A percentile compares a stretch with the other conserved stretches of the same genome.
phyloP scores from a whole-genome alignment of 2,113 vertebrate genomes.

The Hiodon tergisus region DNA sequence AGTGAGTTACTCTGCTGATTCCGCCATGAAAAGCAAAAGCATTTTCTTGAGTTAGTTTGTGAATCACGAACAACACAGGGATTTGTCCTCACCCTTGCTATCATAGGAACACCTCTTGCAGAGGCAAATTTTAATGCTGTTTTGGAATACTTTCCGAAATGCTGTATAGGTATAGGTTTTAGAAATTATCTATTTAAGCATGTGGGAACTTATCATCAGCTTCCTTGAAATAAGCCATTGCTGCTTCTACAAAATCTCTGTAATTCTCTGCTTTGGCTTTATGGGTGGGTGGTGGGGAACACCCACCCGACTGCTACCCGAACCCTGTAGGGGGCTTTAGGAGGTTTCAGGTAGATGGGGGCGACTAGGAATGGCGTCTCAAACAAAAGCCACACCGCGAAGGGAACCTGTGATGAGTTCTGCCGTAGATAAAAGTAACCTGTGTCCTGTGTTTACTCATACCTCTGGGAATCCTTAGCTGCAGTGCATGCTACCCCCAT shows the following conservation, averaged over 20 bases:
- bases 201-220: not conserved
- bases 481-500: slow-evolving; percentile 32
- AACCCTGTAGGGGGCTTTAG: slow-evolving; percentile 28
- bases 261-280: slow-evolving; percentile 23
- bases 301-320: slow-evolving; percentile 14
- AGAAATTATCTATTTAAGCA: not conserved
- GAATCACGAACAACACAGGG: not conserved
- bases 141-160: not conserved
- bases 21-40: not conserved
- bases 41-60: not conserved
- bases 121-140: not conserved
- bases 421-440: slow-evolving; percentile 45
- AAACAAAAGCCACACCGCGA: slow-evolving; percentile 26
- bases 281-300: slow-evolving; percentile 6
- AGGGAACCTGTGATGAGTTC: slow-evolving; percentile 42
- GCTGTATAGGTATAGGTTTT: too few relatives aligned
- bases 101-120: not conserved
- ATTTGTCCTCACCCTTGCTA: not conserved
- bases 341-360: slow-evolving; percentile 16
- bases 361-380: slow-evolving; percentile 14
- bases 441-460: slow-evolving; percentile 37
- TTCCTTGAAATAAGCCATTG: not conserved
- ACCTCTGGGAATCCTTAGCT: slow-evolving; percentile 7
- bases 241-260: slow-evolving; percentile 27
- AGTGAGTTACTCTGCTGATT: too few relatives aligned